Conservation (phyloP, 1,140 invertebrate species). For the Archegozetes longisetosus region DNA sequence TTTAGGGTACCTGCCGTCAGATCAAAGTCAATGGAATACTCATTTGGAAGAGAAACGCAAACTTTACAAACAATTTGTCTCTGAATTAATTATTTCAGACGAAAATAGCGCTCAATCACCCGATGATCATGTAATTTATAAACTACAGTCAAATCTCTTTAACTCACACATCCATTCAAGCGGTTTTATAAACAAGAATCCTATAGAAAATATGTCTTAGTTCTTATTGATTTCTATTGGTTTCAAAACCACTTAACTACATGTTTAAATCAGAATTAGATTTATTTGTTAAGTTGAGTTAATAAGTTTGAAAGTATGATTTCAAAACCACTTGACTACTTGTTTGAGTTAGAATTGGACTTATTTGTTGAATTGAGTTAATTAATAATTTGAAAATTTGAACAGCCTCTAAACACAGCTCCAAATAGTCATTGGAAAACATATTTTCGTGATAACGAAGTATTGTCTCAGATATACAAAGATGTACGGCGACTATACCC, state of each 20-base stretch:
- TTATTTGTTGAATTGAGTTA: no score
- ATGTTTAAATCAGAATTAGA: no score
- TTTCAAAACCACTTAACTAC: no score
- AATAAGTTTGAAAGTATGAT: no score
- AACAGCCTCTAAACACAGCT: slow-evolving; percentile 53
- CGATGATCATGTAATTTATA: slow-evolving; percentile 20
- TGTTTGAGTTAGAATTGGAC: no score
- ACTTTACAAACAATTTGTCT: slow-evolving; percentile 49
- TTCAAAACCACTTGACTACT: no score
- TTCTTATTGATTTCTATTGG: no score
- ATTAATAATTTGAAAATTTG: no score
- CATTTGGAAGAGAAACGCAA: slow-evolving; percentile 16
- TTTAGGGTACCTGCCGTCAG: slow-evolving; percentile 11
- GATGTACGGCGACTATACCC: slow-evolving; percentile 86
- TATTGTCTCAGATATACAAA: slow-evolving; percentile 84
- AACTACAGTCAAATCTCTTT: slow-evolving; percentile 4
- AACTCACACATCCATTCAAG: neutral
- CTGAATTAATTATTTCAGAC: slow-evolving; percentile 36
- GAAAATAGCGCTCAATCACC: slow-evolving; percentile 19
- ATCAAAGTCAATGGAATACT: slow-evolving; percentile 13
- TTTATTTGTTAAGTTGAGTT: no score
- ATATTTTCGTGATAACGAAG: slow-evolving; percentile 92
- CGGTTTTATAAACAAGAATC: no score
- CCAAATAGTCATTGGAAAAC: slow-evolving; percentile 84
- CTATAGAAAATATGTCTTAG: no score